A percentile compares a stretch with the other conserved stretches of the same genome.
These are phyloP conservation scores for Heterohyrax brucei DNA, from an alignment of 2,797 vertebrate genomes.

Conservation along the genomic window DNA sequence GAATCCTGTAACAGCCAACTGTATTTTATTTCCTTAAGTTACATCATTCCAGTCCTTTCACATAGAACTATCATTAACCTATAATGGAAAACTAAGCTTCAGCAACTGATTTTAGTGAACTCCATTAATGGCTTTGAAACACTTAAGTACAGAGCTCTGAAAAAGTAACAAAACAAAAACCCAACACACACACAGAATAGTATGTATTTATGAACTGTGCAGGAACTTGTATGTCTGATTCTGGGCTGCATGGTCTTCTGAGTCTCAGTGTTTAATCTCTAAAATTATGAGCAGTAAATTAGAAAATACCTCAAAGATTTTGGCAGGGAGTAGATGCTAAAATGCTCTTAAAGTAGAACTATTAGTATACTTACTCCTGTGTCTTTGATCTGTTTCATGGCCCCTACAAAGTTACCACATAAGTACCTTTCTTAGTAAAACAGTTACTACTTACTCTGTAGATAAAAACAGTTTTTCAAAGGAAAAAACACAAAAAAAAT, in stretches of 20 bases:
- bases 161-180: background rate
- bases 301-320: conserved; percentile 38
- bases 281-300: conserved; percentile 23
- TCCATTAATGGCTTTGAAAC: conserved; percentile 35
- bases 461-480: conserved; percentile 38
- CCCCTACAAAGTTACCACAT: conserved; percentile 12
- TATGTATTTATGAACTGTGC: background rate
- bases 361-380: background rate
- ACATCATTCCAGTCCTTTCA: conserved; percentile 30
- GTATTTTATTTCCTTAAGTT: conserved; percentile 57
- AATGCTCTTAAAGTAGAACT: background rate
- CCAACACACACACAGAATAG: background rate
- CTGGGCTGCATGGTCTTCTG: background rate
- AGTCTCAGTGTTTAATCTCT: conserved; percentile 41
- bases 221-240: background rate
- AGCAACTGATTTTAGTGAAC: conserved; percentile 55
- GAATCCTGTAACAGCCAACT: background rate
- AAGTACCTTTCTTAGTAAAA: conserved; percentile 59
- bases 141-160: background rate
- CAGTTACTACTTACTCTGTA: conserved; percentile 32
- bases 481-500: background rate
- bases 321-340: background rate
- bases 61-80: conserved; percentile 25
- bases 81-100: conserved; percentile 60
- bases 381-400: background rate